Conservation (phyloP, 2,113 vertebrate genomes). For the Irena cyanogastra region DNA sequence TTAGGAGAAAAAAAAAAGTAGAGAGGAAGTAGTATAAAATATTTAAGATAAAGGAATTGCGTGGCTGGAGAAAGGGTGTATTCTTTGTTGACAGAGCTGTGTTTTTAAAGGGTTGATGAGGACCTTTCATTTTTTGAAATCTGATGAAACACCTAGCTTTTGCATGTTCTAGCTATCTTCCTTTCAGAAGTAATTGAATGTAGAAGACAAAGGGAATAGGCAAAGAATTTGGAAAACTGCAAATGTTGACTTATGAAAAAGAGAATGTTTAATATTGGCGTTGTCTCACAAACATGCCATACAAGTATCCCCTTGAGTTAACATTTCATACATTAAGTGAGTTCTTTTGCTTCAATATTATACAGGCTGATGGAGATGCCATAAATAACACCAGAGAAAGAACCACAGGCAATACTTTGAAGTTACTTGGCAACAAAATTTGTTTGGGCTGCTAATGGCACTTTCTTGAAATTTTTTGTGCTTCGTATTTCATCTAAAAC, state of each 20-base stretch:
- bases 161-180: neutral
- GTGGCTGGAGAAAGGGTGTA: neutral
- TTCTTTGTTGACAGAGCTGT: neutral
- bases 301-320: neutral
- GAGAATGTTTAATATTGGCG: neutral
- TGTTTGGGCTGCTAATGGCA: neutral
- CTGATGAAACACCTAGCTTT: neutral
- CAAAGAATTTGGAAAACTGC: neutral
- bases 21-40: neutral
- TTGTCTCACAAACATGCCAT: neutral
- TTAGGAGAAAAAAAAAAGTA: neutral
- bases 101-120: neutral
- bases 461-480: neutral
- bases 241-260: conserved; percentile 6
- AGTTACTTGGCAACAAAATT: conserved; percentile 4
- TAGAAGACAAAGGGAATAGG: neutral
- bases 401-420: neutral
- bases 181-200: neutral
- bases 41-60: neutral
- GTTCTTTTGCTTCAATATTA: neutral
- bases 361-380: neutral
- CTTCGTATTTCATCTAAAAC: neutral
- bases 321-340: neutral
- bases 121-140: neutral
- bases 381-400: neutral